Conservation (phyloP, 2,113 vertebrate species). For the Mormyrus iriodes region DNA sequence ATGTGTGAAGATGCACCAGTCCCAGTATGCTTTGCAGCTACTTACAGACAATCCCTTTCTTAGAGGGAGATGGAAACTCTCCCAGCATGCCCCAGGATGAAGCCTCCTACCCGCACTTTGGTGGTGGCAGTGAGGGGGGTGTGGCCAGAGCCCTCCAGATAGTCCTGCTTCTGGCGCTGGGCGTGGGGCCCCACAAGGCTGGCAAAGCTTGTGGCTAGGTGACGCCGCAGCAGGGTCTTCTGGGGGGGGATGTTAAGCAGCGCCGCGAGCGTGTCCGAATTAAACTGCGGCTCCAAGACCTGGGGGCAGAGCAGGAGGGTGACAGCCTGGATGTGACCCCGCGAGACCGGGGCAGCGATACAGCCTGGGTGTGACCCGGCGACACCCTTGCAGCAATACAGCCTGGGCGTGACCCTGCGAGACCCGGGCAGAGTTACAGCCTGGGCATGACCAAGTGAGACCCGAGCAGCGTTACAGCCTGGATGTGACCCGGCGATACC, state of each 20-base stretch:
- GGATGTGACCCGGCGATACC: no score
- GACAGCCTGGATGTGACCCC: neutral
- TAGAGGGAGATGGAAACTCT: neutral
- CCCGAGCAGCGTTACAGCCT: no score
- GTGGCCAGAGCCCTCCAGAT: conserved; percentile 69
- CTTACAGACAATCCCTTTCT: neutral
- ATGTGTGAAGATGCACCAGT: neutral
- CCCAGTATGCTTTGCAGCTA: neutral
- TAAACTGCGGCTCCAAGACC: conserved; percentile 93
- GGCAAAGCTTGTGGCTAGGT: conserved; percentile 84
- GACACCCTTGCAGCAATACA: no score
- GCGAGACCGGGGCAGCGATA: neutral
- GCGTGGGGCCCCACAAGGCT: conserved; percentile 78
- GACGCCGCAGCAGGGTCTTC: conserved; percentile 86
- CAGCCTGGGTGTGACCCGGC: neutral
- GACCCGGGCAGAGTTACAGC: no score
- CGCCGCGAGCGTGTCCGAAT: conserved; percentile 81
- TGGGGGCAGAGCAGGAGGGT: conserved; percentile 31
- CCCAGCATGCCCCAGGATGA: neutral
- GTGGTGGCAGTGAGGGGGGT: conserved; percentile 81
- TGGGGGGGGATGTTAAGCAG: conserved; percentile 92
- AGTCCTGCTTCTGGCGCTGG: conserved; percentile 84
- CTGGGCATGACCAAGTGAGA: no score
- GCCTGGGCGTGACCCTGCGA: no score
- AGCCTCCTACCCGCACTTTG: conserved; percentile 82